phyloP scores from a whole-genome alignment of 2,888 invertebrate species.

The Apoda limacodes region DNA sequence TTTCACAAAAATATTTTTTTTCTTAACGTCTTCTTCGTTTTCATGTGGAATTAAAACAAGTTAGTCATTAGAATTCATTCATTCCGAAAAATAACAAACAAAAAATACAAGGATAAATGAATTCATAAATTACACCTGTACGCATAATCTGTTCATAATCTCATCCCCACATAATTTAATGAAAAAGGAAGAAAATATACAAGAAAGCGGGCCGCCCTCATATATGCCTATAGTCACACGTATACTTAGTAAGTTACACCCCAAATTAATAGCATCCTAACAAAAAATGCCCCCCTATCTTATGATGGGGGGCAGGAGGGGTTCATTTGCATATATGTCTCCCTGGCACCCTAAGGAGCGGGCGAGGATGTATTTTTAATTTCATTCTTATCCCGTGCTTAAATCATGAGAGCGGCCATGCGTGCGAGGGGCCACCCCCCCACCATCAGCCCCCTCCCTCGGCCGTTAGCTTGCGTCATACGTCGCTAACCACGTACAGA shows the following conservation, averaged over 20 bases:
- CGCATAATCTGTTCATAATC: constrained; percentile 54
- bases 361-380: constrained; percentile 68
- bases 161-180: constrained; percentile 56
- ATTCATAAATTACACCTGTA: constrained; percentile 46
- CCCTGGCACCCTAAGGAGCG: constrained; percentile 65
- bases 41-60: too few species aligned
- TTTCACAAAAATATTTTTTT: too few species aligned
- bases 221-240: constrained; percentile 38
- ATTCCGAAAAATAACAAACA: too few species aligned
- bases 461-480: constrained; percentile 66
- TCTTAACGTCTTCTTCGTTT: too few species aligned
- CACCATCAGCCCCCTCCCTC: constrained; percentile 24
- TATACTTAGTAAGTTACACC: constrained; percentile 62
- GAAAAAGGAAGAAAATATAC: constrained; percentile 38
- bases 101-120: too few species aligned
- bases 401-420: constrained; percentile 71
- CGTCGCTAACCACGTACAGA: constrained; percentile 69
- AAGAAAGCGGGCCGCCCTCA: constrained; percentile 36
- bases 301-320: constrained; percentile 41
- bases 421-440: constrained; percentile 51
- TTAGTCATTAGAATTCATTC: too few species aligned
- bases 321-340: constrained; percentile 70
- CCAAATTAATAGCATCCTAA: constrained; percentile 70
- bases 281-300: constrained; percentile 66
- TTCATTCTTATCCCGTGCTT: constrained; percentile 71